Conservation (phyloP, 2,888 invertebrate species). For the Crioceris asparagi region DNA sequence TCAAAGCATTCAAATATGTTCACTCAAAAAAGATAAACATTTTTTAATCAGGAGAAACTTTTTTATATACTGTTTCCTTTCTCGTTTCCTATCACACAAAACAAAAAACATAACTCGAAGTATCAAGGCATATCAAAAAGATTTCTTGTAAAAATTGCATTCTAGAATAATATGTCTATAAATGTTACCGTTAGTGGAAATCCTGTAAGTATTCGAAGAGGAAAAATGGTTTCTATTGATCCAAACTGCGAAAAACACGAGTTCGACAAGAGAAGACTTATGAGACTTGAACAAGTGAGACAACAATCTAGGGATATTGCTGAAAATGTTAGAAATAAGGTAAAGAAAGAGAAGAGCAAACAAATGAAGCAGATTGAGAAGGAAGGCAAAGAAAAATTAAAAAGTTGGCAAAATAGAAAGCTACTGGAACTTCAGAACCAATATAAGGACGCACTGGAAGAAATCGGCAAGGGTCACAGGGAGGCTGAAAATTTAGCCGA, state of each 20-base stretch:
- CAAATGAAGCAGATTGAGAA: constrained; percentile 42
- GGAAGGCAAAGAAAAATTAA: constrained; percentile 41
- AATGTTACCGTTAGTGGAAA: constrained; percentile 49
- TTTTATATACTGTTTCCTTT: no score
- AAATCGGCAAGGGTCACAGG: constrained; percentile 42
- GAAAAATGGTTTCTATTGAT: constrained; percentile 43
- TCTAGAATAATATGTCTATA: constrained; percentile 41
- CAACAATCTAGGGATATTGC: constrained; percentile 53
- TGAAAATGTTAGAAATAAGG: constrained; percentile 43
- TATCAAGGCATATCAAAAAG: no score
- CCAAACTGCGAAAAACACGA: constrained; percentile 43
- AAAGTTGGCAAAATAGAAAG: constrained; percentile 42
- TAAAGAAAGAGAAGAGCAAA: constrained; percentile 41
- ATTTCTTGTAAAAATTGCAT: no score
- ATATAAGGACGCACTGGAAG: constrained; percentile 41
- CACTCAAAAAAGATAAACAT: no score
- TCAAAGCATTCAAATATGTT: no score
- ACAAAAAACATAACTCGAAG: no score
- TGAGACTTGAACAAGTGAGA: constrained; percentile 53
- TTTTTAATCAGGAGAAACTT: no score
- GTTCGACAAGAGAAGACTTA: constrained; percentile 45
- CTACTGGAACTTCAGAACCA: constrained; percentile 41
- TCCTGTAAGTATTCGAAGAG: constrained; percentile 39
- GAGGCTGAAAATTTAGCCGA: constrained; percentile 36
- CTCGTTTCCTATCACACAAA: no score